Base-by-base conservation (phyloP, 2,888 invertebrate species). In the Limnephilus rhombicus region DNA sequence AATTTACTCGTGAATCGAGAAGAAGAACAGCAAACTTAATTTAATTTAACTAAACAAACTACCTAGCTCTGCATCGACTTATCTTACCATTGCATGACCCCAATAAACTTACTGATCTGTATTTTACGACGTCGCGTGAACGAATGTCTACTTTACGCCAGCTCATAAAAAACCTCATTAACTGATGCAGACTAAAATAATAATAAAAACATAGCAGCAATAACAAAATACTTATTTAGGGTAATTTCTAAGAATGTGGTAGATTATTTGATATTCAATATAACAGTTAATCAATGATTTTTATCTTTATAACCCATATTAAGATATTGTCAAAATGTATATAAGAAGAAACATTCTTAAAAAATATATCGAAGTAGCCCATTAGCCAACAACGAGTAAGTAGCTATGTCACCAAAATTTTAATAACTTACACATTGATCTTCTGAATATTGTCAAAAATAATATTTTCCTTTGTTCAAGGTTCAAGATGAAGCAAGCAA, bases 401-500 rank as follows among this genome's bases (percentile, higher is more conserved):
- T 68, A 24, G 24, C 68, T 18, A 9, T 68, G 1, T 68, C 24
- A 24, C 24, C 24, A 68, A 24, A 4, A 68, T 68, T 24, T 68
- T 24, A 18, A 2, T 53, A 5, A 18, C 13, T 53, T 53, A 0
- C 5, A 68, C 24, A 68, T 9, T n/a, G 4, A n/a, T 68, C n/a
- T 68, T 68, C 68, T 68, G n/a, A 68, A 24, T 68, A 68, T 68
- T 24, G 24, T 24, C 34, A 41, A 45, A n/a, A 41, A 85, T 37
- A 41, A 24, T 85, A 24, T 85, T 34, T 41, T 82, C 1, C 31
- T 15, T 82, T 82, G 15, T 82, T 13, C 13, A 82, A 85, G 41
- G 41, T 34, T 49, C 49, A 90, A 82, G n/a, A 90, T 90, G 90
- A 90, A 90, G 83, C 37, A 53, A 11, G 82, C 49, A 45, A 49